Base-by-base conservation (phyloP, 2,797 vertebrate species). In the Lemur catta region DNA sequence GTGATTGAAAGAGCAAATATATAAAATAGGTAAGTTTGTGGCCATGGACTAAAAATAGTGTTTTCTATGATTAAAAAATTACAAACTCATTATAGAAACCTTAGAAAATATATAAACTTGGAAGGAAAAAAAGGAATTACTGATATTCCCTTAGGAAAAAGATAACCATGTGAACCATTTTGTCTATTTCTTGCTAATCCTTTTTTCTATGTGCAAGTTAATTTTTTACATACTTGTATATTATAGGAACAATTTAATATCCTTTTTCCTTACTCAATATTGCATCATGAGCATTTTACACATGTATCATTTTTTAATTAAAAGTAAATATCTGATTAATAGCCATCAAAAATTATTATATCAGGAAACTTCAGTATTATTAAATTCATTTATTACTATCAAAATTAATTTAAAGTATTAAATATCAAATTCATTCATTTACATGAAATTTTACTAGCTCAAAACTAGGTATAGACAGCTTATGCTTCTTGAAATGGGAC, bases 391-490 rank as follows among this genome's bases (percentile, higher is more conserved):
- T 63, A 86, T 33, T 86, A 87, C 43, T 38, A 65, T 46, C 1
- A 63, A 92, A 93, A 79, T 96, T 43, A 81, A 89, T 76, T 89
- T 67, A 74, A 72, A 90, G 38, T 30, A 76, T 69, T 72, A 61
- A 82, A 15, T 18, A 85, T 55, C 28, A 93, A 96, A 92, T 67
- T 26, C 20, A 67, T 52, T 86, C 22, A 95, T 28, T 74, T 86
- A 74, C 30, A 96, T 35, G 14, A 72, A 89, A 89, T 92, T 96
- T 95, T 85, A 93, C 57, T 87, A 71, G 22, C 74, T 84, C 30
- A 79, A 93, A 93, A 93, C 18, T 84, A 20, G 35, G 43, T 41
- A 74, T 14, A 75, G 57, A 50, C 28, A 30, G 24, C 11, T 63
- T 81, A 72, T 78, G 9, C 67, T 90, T 92, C 80, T 65, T 89